phyloP scores from a whole-genome alignment of 2,113 vertebrate species.

The Rhea americana region DNA sequence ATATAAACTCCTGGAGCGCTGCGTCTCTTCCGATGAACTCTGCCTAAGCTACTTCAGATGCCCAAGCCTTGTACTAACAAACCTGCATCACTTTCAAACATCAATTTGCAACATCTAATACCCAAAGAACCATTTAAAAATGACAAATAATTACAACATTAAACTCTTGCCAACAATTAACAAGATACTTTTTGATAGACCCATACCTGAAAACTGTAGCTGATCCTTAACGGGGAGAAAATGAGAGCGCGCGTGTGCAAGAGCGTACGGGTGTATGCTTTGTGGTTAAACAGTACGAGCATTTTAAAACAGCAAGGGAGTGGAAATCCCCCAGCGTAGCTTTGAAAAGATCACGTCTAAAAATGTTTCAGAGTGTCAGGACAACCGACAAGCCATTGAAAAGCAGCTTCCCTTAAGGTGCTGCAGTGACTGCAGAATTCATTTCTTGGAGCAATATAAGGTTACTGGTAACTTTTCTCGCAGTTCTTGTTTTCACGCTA shows the following conservation, averaged over 20 bases:
- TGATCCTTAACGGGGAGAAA: constrained; percentile 35
- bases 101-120: background rate
- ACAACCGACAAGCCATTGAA: background rate
- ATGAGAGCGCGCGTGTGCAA: background rate
- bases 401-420: background rate
- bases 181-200: background rate
- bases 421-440: background rate
- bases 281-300: constrained; percentile 43
- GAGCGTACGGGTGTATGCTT: background rate
- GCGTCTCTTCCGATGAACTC: background rate
- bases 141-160: background rate
- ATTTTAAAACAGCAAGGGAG: constrained; percentile 49
- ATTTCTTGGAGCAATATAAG: background rate
- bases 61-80: background rate
- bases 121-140: background rate
- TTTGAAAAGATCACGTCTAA: constrained; percentile 41
- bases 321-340: constrained; percentile 61
- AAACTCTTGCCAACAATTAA: background rate
- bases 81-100: rapidly evolving
- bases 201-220: constrained; percentile 16
- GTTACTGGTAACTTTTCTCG: background rate
- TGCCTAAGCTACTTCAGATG: background rate
- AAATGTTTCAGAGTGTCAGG: constrained; percentile 6
- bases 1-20: background rate
- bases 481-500: background rate